Base-by-base conservation (phyloP, 1,140 invertebrate species). In the Neelides sp. region DNA sequence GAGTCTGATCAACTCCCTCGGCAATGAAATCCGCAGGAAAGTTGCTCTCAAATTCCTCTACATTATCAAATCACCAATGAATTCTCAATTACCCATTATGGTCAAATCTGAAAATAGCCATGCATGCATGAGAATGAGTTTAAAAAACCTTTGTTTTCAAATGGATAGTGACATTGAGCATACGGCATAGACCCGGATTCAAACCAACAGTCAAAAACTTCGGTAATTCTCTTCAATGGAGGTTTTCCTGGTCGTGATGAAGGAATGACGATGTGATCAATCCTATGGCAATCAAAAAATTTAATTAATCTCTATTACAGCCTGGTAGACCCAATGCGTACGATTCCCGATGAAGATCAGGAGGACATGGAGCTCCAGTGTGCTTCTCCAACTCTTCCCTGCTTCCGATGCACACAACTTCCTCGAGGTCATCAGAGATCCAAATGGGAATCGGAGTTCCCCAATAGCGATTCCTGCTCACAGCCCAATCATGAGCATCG, bases 161-260 rank as follows among this genome's bases (percentile, higher is more conserved):
- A 94, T 5, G 96, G 96, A 71, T 92, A 99, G 71, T 99, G 96
- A 54, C 78, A 75, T 68, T 98, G 92, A 2, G 93, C 93, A 64
- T 93, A 98, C 2, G 96, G 96, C 96, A 99, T 99, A 3, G 90
- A 92, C 5, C 95, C 96, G 15, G 91, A 96, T 68, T 99, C 96
- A 71, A 99, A 99, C 96, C 96, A 99, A 67, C 96, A 99, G 69
- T 99, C 96, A 72, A 99, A 99, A 0, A 99, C 96, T 70, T 98
- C 93, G 3, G 80, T 65, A 20, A 98, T 78, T 52, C 96, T 75
- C 50, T 74, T 77, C 13, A 99, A 68, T 12, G 83, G 80, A 13
- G 88, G 85, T 50, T 82, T 75, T 17, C 89, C 90, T 2, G 81
- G 78, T 23, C 79, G 75, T 36, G 71, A 72, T 1, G 94, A 98